Evolutionary conservation across 2,797 vertebrate genomes (phyloP), one percentile per base, ranked within the genome.

Genomic region (Tarsius wallacei): DNA sequence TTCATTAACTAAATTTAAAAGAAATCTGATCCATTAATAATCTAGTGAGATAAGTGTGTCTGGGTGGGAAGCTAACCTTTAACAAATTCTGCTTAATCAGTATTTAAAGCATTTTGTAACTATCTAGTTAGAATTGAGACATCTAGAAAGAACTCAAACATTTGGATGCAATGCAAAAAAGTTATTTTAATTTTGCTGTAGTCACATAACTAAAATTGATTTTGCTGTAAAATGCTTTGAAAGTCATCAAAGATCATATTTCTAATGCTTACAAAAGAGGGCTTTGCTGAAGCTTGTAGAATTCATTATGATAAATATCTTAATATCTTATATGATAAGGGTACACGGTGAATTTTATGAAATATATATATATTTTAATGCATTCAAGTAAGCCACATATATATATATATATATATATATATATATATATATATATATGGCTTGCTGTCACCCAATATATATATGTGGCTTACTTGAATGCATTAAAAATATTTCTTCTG

Each of bases 51-150:
- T 93, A 71, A 63, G 63, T 87, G 70, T 42, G 71, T 91, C 42
- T 42, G 42, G 92, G 92, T 88, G 92, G 90, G 57, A 11, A 63
- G 15, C 33, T 33, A 19, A 91, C 96, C 95, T 87, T 97, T 98
- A 96, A 95, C 94, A 97, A 98, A 97, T 94, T 98, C 70, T 93
- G 6, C 42, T 89, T 97, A 95, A 97, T 97, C 71, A 77, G 83
- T 97, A 95, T 94, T 78, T 97, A 97, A 98, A 97, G 87, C 76
- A 96, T 97, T 97, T 77, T 89, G 85, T 92, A 97, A 98, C 96
- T 96, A 96, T 63, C 95, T 97, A 63, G 77, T 92, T 96, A 93
- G 96, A 98, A 97, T 92, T 91, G 92, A 94, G 90, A 55, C 83
- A 94, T 84, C 85, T 70, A 51, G 76, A 31, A 93, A 91, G 15